Percentiles rank a stretch among this genome's conserved stretches.
Conservation (phyloP, 2,113 vertebrate species). For the Chiloscyllium plagiosum region DNA sequence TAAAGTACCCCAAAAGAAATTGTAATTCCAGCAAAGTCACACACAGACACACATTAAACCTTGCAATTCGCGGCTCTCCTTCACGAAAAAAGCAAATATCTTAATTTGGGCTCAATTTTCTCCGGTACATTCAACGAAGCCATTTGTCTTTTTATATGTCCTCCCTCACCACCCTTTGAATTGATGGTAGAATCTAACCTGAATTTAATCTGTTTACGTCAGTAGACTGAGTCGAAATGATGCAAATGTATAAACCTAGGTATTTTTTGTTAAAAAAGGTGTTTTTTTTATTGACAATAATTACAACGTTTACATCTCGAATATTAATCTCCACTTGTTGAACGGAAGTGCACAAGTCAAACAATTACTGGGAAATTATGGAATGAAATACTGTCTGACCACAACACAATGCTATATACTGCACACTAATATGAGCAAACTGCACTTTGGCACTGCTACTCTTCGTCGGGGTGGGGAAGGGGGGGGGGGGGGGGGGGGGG, state of each 20-base stretch:
- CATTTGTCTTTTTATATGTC: neutral
- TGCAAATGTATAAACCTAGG: slow-evolving; percentile 47
- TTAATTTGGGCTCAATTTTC: neutral
- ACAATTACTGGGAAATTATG: slow-evolving; percentile 64
- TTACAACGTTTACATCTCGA: slow-evolving; percentile 88
- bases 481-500: neutral
- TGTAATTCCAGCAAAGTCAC: neutral
- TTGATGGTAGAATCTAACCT: neutral
- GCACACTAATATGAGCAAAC: slow-evolving; percentile 53
- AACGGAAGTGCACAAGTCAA: slow-evolving; percentile 76
- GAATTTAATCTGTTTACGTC: neutral
- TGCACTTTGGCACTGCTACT: slow-evolving; percentile 59
- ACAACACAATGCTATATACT: slow-evolving; percentile 55
- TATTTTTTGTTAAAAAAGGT: slow-evolving; percentile 59
- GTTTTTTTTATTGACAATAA: slow-evolving; percentile 96
- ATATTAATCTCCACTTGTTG: slow-evolving; percentile 76
- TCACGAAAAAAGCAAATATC: neutral
- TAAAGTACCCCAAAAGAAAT: neutral
- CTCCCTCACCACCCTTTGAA: neutral
- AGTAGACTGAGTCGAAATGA: neutral
- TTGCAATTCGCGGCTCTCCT: neutral
- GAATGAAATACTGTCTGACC: slow-evolving; percentile 58
- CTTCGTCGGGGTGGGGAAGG: slow-evolving; percentile 45
- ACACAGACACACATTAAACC: neutral
- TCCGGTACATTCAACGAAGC: neutral